phyloP scores from a whole-genome alignment of 2,797 vertebrate species.

The Xiphophorus birchmanni region DNA sequence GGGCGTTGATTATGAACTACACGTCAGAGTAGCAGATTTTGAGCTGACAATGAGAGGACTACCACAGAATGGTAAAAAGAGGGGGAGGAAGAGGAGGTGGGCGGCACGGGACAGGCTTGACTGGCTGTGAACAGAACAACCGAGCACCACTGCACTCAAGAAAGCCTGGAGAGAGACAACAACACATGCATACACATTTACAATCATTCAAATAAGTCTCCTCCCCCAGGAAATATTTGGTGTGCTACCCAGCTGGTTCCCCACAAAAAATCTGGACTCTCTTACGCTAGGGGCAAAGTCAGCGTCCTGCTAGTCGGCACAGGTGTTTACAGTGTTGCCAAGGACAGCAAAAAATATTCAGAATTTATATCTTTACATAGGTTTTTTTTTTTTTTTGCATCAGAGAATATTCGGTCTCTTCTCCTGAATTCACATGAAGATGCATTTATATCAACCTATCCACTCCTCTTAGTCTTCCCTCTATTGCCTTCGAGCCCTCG shows the following conservation, averaged over 20 bases:
- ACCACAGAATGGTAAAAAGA: conserved; percentile 59
- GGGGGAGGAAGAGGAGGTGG: conserved; percentile 42
- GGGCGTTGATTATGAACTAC: conserved; percentile 68
- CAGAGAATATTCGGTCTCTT: conserved; percentile 60
- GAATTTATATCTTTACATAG: conserved; percentile 11
- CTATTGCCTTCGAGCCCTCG: conserved; percentile 59
- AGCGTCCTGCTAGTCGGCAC: conserved; percentile 5
- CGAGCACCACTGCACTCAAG: conserved; percentile 35
- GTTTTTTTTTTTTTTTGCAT: conserved; percentile 26
- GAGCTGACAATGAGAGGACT: conserved; percentile 57
- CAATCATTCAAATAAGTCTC: conserved; percentile 58
- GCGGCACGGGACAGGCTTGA: conserved; percentile 72
- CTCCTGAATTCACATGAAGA: conserved; percentile 57
- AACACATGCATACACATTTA: conserved; percentile 44
- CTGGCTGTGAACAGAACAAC: conserved; percentile 68
- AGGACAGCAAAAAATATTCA: conserved; percentile 1
- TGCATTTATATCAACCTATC: conserved; percentile 69
- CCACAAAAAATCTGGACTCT: conserved; percentile 52
- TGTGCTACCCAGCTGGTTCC: conserved; percentile 66
- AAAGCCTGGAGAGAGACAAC: conserved; percentile 51
- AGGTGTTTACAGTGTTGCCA: conserved; percentile 4
- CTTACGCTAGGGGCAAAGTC: conserved; percentile 10
- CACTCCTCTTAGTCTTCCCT: conserved; percentile 57
- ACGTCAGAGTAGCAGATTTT: conserved; percentile 56
- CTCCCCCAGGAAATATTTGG: conserved; percentile 52